A percentile compares a stretch with the other conserved stretches of the same genome.
Conservation (phyloP, 2,797 vertebrate species). For the Spinus olivaceus region DNA sequence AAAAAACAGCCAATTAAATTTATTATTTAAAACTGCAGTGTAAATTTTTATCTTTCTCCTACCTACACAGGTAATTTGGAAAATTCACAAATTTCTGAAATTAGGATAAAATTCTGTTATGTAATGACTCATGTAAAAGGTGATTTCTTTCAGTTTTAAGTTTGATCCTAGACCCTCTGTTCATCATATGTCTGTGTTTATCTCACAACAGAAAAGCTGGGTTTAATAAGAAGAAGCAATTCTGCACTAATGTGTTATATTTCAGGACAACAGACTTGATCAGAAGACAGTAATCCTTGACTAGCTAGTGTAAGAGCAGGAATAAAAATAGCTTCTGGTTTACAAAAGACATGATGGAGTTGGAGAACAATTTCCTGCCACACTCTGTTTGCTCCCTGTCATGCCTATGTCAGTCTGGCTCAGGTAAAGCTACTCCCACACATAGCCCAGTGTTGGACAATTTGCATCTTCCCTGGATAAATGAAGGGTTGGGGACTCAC, state of each 20-base stretch:
- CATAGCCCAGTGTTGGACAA: neutral
- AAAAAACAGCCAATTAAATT: neutral
- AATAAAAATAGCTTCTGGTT: neutral
- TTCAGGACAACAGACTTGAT: neutral
- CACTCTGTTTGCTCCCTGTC: neutral
- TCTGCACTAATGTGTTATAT: rapidly evolving
- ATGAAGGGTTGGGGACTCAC: neutral
- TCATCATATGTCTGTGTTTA: neutral
- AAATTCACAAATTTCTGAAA: neutral
- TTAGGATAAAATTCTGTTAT: neutral
- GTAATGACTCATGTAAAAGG: neutral
- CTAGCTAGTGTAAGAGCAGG: rapidly evolving
- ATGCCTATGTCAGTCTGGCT: neutral
- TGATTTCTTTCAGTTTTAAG: neutral
- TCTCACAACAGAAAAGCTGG: neutral
- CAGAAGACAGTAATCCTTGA: neutral
- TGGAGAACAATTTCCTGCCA: neutral
- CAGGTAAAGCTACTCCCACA: rapidly evolving
- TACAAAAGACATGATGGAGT: neutral
- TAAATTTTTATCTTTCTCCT: neutral
- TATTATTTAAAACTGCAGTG: neutral
- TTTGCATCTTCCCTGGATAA: neutral
- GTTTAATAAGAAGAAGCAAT: neutral
- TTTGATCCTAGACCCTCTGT: neutral
- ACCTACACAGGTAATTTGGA: neutral